phyloP scores from a whole-genome alignment of 2,888 invertebrate species.

The Caenorhabditis virilis region DNA sequence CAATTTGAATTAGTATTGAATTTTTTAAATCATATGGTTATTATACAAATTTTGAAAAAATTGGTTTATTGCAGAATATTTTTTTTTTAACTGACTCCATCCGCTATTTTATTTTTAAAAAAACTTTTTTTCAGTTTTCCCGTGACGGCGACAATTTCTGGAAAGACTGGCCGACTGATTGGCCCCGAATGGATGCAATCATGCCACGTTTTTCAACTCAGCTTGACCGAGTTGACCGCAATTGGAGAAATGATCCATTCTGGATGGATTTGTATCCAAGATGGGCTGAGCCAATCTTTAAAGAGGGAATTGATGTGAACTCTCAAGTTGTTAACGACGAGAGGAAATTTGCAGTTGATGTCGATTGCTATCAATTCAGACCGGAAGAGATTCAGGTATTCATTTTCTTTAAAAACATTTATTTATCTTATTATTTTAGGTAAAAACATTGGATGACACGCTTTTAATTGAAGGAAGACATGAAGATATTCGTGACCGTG shows the following conservation, averaged over 20 bases:
- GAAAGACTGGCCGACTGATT: conserved; percentile 66
- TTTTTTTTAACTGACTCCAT: too few relatives aligned
- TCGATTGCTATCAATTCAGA: conserved; percentile 66
- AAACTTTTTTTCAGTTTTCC: conserved; percentile 60
- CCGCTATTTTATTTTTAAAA: neutral
- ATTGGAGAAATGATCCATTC: conserved; percentile 66
- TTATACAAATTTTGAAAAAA: neutral
- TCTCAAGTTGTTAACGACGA: conserved; percentile 61
- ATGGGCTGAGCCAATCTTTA: conserved; percentile 66
- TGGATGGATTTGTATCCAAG: conserved; percentile 66
- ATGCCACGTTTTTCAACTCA: conserved; percentile 66
- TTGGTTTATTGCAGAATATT: too few relatives aligned
- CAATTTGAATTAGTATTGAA: neutral
- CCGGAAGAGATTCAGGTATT: conserved; percentile 66
- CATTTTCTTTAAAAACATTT: neutral
- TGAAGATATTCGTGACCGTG: conserved; percentile 63
- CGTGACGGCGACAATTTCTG: conserved; percentile 64
- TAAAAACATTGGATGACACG: conserved; percentile 67
- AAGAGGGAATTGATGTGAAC: conserved; percentile 66
- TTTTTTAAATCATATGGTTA: neutral
- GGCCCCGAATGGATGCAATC: conserved; percentile 66
- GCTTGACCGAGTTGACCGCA: conserved; percentile 64
- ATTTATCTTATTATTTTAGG: conserved; percentile 26
- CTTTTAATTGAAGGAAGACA: conserved; percentile 66
- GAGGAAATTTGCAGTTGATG: conserved; percentile 62